A percentile compares a stretch with the other conserved stretches of the same genome.
Evolutionary conservation across 2,113 vertebrate genomes (phyloP).

Genomic region (Arizona elegans): DNA sequence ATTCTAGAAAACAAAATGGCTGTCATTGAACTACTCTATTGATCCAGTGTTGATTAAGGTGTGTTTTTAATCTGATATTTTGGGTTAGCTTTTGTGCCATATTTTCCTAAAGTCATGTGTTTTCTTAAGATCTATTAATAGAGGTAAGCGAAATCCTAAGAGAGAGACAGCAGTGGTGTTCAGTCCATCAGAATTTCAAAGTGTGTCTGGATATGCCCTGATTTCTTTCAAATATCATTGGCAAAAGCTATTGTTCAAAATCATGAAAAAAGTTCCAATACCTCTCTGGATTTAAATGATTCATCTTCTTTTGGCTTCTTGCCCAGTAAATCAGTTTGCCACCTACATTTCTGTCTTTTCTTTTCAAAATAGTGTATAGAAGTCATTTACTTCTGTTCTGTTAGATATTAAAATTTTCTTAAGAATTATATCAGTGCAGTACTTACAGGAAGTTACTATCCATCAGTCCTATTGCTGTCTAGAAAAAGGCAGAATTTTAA

Average conservation of each 20-base stretch:
- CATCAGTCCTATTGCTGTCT: neutral
- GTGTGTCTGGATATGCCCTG: neutral
- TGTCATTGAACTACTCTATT: neutral
- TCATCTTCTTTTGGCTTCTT: slow-evolving; percentile 5
- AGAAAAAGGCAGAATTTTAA: neutral
- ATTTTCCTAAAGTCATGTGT: neutral
- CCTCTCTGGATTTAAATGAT: neutral
- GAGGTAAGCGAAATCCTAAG: slow-evolving; percentile 14
- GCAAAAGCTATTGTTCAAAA: neutral
- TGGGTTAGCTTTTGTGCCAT: neutral
- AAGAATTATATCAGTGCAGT: neutral
- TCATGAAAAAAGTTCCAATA: neutral
- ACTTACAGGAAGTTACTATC: neutral
- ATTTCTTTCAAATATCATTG: neutral
- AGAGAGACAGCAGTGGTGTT: neutral
- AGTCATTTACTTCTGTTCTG: neutral
- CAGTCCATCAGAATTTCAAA: neutral
- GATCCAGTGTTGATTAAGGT: neutral
- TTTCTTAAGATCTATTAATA: neutral
- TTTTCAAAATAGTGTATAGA: neutral
- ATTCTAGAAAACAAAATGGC: neutral
- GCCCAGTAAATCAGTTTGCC: neutral
- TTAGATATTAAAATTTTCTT: neutral
- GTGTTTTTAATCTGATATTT: neutral
- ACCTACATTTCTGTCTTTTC: neutral